These are phyloP conservation scores for Meriones psammophilus DNA, from an alignment of 2,797 vertebrate species.

Conservation along the genomic window DNA sequence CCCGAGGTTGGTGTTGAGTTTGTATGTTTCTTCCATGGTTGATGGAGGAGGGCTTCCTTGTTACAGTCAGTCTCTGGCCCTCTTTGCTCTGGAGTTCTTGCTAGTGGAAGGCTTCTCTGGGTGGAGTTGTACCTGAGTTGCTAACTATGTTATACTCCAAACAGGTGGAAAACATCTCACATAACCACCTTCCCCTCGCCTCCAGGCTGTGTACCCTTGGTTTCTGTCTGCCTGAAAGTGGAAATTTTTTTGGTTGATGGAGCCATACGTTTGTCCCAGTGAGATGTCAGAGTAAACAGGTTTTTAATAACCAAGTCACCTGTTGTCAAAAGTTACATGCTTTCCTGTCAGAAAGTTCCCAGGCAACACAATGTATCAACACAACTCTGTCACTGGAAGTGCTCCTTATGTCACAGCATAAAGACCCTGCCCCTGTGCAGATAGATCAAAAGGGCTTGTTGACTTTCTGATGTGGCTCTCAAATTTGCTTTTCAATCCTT, in stretches of 20 bases:
- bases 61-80: neutral
- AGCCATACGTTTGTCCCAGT: neutral
- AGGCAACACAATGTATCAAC: neutral
- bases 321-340: neutral
- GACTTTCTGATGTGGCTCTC: neutral
- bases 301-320: neutral
- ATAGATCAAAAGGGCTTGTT: neutral
- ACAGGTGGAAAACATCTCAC: neutral
- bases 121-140: fast-evolving
- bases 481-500: neutral
- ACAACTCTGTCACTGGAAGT: neutral
- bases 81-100: neutral
- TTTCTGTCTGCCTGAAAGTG: neutral
- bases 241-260: neutral
- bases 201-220: neutral
- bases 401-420: neutral
- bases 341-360: neutral
- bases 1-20: neutral
- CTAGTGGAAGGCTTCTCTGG: neutral
- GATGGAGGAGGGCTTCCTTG: neutral
- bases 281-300: neutral
- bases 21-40: neutral
- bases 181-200: neutral
- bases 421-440: too few species aligned
- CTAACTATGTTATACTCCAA: too few species aligned